These are phyloP conservation scores for Cariama cristata DNA, from an alignment of 2,113 vertebrate species.

Conservation along the genomic window DNA sequence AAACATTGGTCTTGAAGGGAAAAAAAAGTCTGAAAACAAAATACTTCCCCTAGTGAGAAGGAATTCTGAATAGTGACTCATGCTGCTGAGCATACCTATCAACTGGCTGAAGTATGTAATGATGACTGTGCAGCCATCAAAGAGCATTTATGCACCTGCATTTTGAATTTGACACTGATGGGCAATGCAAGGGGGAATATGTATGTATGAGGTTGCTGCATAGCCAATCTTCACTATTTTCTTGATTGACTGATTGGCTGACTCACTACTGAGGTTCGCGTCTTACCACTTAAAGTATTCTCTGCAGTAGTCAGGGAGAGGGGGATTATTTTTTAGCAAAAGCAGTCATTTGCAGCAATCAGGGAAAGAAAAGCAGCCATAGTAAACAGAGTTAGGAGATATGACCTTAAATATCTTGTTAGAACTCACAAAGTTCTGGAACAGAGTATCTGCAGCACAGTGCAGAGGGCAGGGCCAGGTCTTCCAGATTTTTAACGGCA, in stretches of 20 bases:
- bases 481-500: not conserved
- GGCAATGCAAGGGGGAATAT: not conserved
- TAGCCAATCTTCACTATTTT: slow-evolving; percentile 25
- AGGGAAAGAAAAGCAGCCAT: slow-evolving; percentile 9
- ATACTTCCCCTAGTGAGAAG: not conserved
- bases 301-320: not conserved
- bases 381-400: slow-evolving; percentile 24
- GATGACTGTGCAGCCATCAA: slow-evolving; percentile 9
- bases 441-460: not conserved
- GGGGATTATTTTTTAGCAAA: slow-evolving; percentile 41
- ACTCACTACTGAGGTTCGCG: slow-evolving; percentile 35
- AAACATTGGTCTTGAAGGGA: not conserved
- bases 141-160: slow-evolving; percentile 22
- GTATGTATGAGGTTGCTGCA: not conserved
- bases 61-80: slow-evolving; percentile 16
- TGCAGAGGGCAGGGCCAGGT: not conserved
- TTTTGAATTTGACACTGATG: slow-evolving; percentile 36
- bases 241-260: slow-evolving; percentile 59
- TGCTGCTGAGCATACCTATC: not conserved
- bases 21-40: not conserved
- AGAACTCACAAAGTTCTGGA: not conserved
- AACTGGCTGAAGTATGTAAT: not conserved
- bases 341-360: slow-evolving; percentile 21
- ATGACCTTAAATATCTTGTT: slow-evolving; percentile 23
- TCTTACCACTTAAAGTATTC: slow-evolving; percentile 16